phyloP scores from a whole-genome alignment of 2,888 invertebrate species.

The Temnothorax unifasciatus region DNA sequence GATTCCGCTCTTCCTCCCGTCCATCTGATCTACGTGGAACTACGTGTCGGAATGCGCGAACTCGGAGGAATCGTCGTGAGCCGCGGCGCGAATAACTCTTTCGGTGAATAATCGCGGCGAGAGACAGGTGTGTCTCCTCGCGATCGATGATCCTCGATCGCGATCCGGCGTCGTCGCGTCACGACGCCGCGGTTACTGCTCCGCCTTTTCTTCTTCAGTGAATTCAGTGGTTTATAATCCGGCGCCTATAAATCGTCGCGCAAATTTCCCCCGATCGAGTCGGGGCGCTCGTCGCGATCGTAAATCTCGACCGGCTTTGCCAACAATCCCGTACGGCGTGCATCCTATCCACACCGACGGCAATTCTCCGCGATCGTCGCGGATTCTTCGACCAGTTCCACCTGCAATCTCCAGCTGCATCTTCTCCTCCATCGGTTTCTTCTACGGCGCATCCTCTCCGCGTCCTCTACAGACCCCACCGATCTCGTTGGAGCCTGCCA shows the following conservation, averaged over 20 bases:
- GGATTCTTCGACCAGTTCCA: slow-evolving; percentile 48
- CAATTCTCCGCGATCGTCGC: slow-evolving; percentile 43
- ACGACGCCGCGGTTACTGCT: slow-evolving; percentile 5
- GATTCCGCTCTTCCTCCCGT: neutral
- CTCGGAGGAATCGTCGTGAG: neutral
- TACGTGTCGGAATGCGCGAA: slow-evolving; percentile 29
- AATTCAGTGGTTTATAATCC: slow-evolving; percentile 31
- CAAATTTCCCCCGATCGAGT: slow-evolving; percentile 5
- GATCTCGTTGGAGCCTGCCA: slow-evolving; percentile 5
- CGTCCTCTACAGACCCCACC: neutral
- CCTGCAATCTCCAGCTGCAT: slow-evolving; percentile 39
- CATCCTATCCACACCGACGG: slow-evolving; percentile 15
- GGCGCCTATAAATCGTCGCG: slow-evolving; percentile 40
- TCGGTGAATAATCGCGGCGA: slow-evolving; percentile 2
- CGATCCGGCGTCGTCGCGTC: neutral
- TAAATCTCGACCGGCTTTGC: slow-evolving; percentile 49
- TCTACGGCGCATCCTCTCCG: slow-evolving; percentile 1
- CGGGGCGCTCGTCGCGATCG: slow-evolving; percentile 36
- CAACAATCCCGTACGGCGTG: slow-evolving; percentile 24
- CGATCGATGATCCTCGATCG: neutral
- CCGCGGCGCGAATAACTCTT: neutral
- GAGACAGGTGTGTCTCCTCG: neutral
- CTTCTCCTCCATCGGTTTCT: slow-evolving; percentile 14
- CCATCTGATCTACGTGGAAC: neutral
- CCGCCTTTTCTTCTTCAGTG: neutral